These are phyloP conservation scores for Patella pellucida DNA, from an alignment of 2,888 invertebrate genomes.

Conservation along the genomic window DNA sequence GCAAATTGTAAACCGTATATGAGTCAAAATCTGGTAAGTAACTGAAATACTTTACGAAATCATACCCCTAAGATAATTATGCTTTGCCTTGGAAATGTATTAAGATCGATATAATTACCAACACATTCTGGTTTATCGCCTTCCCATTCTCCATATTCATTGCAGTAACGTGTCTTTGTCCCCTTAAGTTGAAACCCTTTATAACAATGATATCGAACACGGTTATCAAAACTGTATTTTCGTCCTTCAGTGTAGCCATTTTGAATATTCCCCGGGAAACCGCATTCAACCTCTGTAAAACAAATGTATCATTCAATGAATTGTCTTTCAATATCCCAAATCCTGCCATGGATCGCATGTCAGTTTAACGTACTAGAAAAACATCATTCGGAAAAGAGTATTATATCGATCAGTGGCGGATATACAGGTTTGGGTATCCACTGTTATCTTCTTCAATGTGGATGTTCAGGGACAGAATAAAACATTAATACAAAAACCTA, in stretches of 20 bases:
- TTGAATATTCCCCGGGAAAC: conserved; percentile 39
- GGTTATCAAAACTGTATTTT: conserved; percentile 53
- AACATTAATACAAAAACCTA: too few relatives aligned
- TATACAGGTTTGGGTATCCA: not conserved
- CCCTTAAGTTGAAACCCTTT: conserved; percentile 63
- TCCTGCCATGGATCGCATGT: too few relatives aligned
- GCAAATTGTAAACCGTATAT: too few relatives aligned
- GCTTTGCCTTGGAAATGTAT: too few relatives aligned
- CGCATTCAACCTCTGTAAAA: conserved; percentile 50
- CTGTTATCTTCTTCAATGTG: too few relatives aligned
- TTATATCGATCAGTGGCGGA: not conserved
- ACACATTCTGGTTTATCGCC: conserved; percentile 59
- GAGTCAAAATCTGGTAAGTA: too few relatives aligned
- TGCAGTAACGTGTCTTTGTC: conserved; percentile 57
- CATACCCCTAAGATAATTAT: too few relatives aligned
- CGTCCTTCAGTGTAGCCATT: conserved; percentile 51
- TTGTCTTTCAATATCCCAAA: too few relatives aligned
- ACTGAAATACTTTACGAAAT: too few relatives aligned
- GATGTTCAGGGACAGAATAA: too few relatives aligned
- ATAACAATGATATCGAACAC: conserved; percentile 62
- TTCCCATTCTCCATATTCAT: conserved; percentile 65
- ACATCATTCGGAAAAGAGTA: not conserved
- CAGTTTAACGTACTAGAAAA: not conserved
- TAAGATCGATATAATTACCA: conserved; percentile 36
- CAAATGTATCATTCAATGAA: too few relatives aligned